phyloP scores from a whole-genome alignment of 2,888 invertebrate species.

The Euphydryas editha region DNA sequence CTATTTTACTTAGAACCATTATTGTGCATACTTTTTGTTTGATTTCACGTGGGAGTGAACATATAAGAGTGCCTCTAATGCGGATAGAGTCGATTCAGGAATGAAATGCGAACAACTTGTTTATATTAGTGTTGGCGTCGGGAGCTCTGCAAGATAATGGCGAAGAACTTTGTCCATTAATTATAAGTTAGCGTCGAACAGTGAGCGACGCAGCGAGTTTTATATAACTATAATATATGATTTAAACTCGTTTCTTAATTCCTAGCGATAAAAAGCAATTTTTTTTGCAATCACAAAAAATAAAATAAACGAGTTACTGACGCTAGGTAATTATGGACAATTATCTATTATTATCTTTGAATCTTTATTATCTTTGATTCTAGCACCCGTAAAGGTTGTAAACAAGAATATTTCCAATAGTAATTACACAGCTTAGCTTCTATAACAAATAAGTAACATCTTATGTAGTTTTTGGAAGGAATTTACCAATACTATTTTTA shows the following conservation, averaged over 20 bases:
- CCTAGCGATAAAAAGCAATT: neutral
- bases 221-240: neutral
- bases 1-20: neutral
- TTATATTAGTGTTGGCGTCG: conserved; percentile 30
- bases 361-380: too few species aligned
- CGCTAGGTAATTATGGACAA: too few species aligned
- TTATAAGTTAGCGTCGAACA: conserved; percentile 30
- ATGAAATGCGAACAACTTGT: conserved; percentile 36
- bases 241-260: neutral
- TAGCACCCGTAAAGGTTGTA: too few species aligned
- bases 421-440: too few species aligned
- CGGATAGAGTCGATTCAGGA: conserved; percentile 14
- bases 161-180: conserved; percentile 33
- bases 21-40: conserved; percentile 10
- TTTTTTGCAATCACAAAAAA: neutral
- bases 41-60: conserved; percentile 11
- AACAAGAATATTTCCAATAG: too few species aligned
- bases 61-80: conserved; percentile 14
- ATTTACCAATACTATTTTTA: too few species aligned
- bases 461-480: too few species aligned
- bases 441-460: too few species aligned
- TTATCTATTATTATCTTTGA: too few species aligned
- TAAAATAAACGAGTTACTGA: too few species aligned
- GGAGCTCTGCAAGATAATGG: conserved; percentile 27
- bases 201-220: neutral